Conservation (phyloP, 2,797 vertebrate genomes). For the Spatula clypeata region DNA sequence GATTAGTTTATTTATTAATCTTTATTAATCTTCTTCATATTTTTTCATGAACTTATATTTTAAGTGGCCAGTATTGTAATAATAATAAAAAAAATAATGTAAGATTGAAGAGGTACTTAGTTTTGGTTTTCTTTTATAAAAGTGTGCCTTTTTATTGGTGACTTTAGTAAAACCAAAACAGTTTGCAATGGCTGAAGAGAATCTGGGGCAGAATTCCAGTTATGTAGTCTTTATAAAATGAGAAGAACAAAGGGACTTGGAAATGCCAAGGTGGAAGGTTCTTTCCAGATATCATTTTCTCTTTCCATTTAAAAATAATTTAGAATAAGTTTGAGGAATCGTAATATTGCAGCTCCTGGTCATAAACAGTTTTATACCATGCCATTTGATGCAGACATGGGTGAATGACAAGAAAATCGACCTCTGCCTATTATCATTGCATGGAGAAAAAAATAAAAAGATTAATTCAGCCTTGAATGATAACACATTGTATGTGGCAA, state of each 20-base stretch:
- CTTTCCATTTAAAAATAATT: slow-evolving; percentile 66
- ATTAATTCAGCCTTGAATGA: slow-evolving; percentile 41
- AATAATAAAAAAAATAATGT: background rate
- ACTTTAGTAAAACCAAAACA: background rate
- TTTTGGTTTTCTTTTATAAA: background rate
- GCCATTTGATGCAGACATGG: slow-evolving; percentile 11
- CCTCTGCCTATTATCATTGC: slow-evolving; percentile 35
- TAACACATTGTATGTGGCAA: slow-evolving; percentile 59
- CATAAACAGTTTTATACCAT: background rate
- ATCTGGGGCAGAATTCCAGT: background rate
- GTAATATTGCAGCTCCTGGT: slow-evolving; percentile 53
- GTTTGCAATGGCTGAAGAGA: slow-evolving; percentile 2
- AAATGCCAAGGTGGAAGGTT: slow-evolving; percentile 14
- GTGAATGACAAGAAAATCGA: background rate
- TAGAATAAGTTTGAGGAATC: slow-evolving; percentile 19
- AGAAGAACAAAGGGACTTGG: slow-evolving; percentile 12
- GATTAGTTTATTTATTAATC: background rate
- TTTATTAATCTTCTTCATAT: background rate
- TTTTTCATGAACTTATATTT: background rate
- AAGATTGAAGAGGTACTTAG: background rate
- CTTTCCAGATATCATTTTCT: slow-evolving; percentile 33
- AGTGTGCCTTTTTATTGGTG: background rate
- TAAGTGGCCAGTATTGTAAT: background rate
- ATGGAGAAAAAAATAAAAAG: background rate
- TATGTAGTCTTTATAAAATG: background rate